Evolutionary conservation across 1,140 invertebrate genomes (phyloP), one percentile per base, ranked within the genome.

Genomic region (Drosophila kurseongensis): DNA sequence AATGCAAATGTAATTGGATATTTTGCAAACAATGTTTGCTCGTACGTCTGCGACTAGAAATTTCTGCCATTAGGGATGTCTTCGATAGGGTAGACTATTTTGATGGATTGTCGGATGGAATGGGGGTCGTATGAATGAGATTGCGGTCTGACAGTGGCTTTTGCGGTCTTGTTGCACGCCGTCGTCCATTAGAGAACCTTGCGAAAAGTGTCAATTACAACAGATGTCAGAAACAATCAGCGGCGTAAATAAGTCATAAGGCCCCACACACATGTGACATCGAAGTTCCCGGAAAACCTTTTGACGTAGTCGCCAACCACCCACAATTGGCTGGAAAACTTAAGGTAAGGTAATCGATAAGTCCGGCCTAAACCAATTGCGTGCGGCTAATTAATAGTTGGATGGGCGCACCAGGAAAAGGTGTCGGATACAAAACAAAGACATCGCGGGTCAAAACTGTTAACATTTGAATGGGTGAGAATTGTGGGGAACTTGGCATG

Each of bases 171-270:
- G 38, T 57, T 44, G 76, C 45, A 42, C 50, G 62, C 67, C 74
- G 54, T 47, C 41, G 73, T 67, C 73, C 73, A 76, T 76, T 76
- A 76, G 62, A 42, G 42, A n/a, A 55, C 58, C 75, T 76, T 86
- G 75, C 79, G 66, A 86, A 88, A 88, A 79, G 84, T 88, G 84
- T 89, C 83, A 88, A 71, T 89, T 88, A 72, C 79, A 76, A 58
- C 67, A 74, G 76, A 83, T 89, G 83, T 89, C 83, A 88, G 58
- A 83, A 56, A 60, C 83, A 89, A 89, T 88, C 79, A 88, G 81
- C 59, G 67, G 56, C 66, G 73, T 86, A 59, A 86, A 86, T 86
- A 86, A 86, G 75, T 86, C 79, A 88, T 86, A 50, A 58, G 50
- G 42, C 48, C 68, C 68, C 41, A 18, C 18, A 13, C 44, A 58